These are phyloP conservation scores for Anolis sagrei DNA, from an alignment of 2,113 vertebrate genomes.

Conservation along the genomic window DNA sequence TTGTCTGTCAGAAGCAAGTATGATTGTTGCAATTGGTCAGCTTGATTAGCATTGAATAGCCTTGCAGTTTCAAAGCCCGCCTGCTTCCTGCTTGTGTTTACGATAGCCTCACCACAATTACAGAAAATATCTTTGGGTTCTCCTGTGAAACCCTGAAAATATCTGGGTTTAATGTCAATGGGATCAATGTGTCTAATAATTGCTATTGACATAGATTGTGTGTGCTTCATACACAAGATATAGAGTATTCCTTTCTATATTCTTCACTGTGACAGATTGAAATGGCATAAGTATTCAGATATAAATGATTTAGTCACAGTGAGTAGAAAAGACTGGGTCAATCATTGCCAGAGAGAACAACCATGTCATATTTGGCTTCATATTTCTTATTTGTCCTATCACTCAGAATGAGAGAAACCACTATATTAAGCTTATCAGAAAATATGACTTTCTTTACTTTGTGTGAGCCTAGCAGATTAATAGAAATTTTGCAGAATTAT, in stretches of 20 bases:
- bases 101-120: no score
- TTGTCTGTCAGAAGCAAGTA: no score
- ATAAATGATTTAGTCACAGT: conserved; percentile 73
- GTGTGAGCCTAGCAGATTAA: conserved; percentile 70
- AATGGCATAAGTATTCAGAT: conserved; percentile 73
- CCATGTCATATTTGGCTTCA: conserved; percentile 71
- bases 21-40: no score
- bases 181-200: neutral
- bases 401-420: conserved; percentile 71
- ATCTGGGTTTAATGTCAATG: neutral
- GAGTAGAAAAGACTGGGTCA: conserved; percentile 67
- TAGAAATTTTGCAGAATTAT: conserved; percentile 62
- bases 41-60: no score
- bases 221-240: neutral
- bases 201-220: neutral
- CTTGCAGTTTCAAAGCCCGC: no score
- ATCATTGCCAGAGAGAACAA: conserved; percentile 71
- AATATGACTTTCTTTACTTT: conserved; percentile 74
- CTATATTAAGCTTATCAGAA: conserved; percentile 71
- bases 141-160: neutral
- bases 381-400: conserved; percentile 60
- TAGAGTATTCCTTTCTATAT: neutral
- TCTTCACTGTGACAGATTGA: conserved; percentile 68
- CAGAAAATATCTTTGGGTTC: neutral
- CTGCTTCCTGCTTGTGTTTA: no score